Percentiles rank a stretch among this genome's conserved stretches.
phyloP scores from a whole-genome alignment of 2,888 invertebrate species.

The Oscheius sp. region DNA sequence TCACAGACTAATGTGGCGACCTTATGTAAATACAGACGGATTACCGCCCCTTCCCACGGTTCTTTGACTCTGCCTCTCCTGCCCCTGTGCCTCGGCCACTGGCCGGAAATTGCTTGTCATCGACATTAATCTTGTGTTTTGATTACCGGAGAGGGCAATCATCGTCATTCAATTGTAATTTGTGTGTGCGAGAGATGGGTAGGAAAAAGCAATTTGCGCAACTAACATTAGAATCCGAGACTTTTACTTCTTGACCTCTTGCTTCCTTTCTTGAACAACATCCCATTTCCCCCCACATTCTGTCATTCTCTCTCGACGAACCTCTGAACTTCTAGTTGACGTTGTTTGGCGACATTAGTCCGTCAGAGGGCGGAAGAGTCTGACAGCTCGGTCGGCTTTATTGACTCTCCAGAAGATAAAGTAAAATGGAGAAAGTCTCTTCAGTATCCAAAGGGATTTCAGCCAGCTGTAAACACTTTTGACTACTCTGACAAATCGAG shows the following conservation, averaged over 20 bases:
- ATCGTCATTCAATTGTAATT: not conserved
- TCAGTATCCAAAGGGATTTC: not conserved
- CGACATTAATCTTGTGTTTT: no score
- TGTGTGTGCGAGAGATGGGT: not conserved
- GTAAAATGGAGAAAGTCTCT: not conserved
- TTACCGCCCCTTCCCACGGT: no score
- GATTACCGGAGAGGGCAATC: no score
- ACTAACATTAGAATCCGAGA: not conserved
- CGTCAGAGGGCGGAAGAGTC: conserved; percentile 7
- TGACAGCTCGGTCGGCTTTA: not conserved
- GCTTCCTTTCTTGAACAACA: not conserved
- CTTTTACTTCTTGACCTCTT: not conserved
- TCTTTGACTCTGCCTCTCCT: no score
- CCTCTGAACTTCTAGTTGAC: not conserved
- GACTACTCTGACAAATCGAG: not conserved
- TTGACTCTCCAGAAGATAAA: not conserved
- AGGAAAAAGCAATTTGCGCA: no score
- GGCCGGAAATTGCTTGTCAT: no score
- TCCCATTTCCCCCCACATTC: not conserved
- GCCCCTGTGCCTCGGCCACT: no score
- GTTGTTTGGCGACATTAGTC: not conserved
- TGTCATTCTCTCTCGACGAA: not conserved
- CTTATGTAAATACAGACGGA: no score
- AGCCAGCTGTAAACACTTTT: not conserved
- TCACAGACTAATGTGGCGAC: no score